Conservation (phyloP, 2,888 invertebrate genomes). For the Drosophila paramelanica region DNA sequence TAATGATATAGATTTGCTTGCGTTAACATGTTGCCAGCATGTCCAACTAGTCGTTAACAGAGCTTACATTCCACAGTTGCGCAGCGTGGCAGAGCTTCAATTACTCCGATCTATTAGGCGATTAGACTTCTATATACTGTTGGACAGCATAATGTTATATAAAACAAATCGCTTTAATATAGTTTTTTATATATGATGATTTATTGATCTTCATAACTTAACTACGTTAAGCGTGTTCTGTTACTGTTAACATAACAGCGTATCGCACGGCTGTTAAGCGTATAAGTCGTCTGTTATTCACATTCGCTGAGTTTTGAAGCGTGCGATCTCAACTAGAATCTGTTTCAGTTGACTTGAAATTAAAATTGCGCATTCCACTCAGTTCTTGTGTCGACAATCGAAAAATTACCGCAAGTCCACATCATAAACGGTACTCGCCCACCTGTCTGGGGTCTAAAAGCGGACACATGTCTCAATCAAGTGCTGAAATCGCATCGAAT, state of each 20-base stretch:
- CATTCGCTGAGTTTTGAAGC: not conserved
- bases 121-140: not conserved
- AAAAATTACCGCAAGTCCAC: not conserved
- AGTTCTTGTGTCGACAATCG: not conserved
- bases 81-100: not conserved
- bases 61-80: not conserved
- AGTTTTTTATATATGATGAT: not conserved
- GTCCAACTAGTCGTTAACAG: conserved; percentile 3
- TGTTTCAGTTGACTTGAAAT: not conserved
- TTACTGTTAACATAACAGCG: not conserved
- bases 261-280: not conserved
- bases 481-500: conserved; percentile 23
- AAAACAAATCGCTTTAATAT: not conserved
- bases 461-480: conserved; percentile 35
- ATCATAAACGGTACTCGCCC: conserved; percentile 5
- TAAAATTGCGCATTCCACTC: not conserved
- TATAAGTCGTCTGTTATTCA: not conserved
- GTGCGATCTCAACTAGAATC: conserved; percentile 3
- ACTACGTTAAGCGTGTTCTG: not conserved
- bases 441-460: conserved; percentile 4
- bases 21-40: not conserved
- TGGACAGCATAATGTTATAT: not conserved
- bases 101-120: not conserved
- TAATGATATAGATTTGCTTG: conserved; percentile 8
- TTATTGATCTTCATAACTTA: not conserved